phyloP scores from a whole-genome alignment of 2,113 vertebrate species.

The Sphyrna mokarran region DNA sequence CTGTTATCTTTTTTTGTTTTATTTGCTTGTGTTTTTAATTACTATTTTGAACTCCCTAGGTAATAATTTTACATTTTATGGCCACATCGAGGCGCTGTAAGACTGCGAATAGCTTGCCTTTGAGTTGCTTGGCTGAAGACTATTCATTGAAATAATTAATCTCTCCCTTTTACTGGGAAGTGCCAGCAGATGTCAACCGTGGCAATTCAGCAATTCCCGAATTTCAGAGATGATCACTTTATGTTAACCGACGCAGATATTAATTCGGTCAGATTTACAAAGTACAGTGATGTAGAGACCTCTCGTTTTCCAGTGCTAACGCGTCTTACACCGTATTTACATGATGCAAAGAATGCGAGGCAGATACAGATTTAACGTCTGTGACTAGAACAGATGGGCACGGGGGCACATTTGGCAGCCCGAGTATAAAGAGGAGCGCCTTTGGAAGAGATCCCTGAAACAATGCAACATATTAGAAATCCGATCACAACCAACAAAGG shows the following conservation, averaged over 20 bases:
- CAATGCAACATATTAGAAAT: background rate
- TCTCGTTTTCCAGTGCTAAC: background rate
- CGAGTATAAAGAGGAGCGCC: background rate
- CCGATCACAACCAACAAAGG: background rate
- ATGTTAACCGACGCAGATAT: background rate
- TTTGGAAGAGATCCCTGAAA: background rate
- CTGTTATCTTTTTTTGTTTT: background rate
- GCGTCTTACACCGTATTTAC: background rate
- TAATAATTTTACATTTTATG: background rate
- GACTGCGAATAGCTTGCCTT: background rate
- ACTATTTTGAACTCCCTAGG: background rate
- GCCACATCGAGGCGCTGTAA: conserved; percentile 22
- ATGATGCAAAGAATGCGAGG: background rate
- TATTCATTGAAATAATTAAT: background rate
- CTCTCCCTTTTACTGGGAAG: background rate
- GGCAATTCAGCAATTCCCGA: background rate
- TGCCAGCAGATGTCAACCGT: background rate
- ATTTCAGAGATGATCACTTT: background rate
- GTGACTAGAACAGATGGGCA: conserved; percentile 1
- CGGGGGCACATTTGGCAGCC: background rate
- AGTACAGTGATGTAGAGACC: no score
- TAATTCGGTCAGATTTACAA: background rate
- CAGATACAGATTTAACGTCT: background rate
- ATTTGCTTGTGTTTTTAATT: background rate
- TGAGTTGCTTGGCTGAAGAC: background rate